Base-by-base conservation (phyloP, 1,140 invertebrate genomes). In the Trachymyrmex septentrionalis region DNA sequence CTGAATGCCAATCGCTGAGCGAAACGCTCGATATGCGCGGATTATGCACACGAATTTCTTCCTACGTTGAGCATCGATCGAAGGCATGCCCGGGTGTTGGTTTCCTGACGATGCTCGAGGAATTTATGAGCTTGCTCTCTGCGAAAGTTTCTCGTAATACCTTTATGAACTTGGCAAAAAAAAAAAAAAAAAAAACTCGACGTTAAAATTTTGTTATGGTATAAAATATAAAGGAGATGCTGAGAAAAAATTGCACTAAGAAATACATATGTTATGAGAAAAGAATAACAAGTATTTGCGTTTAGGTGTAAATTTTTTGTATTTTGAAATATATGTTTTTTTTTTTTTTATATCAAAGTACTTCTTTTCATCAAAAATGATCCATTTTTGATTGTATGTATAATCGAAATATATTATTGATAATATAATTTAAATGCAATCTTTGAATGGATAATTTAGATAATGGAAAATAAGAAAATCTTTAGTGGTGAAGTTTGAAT, bases 31-130 rank as follows among this genome's bases (percentile, higher is more conserved):
- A 86, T 81, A 71, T 38, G 53, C 85, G 53, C 24, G 53, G 73
- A 85, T 85, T 85, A 85, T 85, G 82, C 61, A 50, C 57, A 57
- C 80, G 69, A 84, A 84, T 84, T 84, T 84, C 80, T 84, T 84
- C 21, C 82, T 50, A 24, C 82, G 80, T 63, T 44, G 55, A 5
- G 38, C 38, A 75, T 75, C 27, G 78, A 82, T 82, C 66, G 67
- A 27, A 61, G 30, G 19, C 66, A 48, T 27, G 67, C 48, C n/a
- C 48, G 30, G 61, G 67, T 24, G 34, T 61, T 75, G 55, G 55
- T 34, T 84, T 61, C 69, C 55, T 50, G 80, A 75, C 12, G 53
- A 48, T 24, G 24, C 67, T 38, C 27, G 24, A 21, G 24, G 69
- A 84, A 75, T 75, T 61, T 84, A 75, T 38, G 80, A 84, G 53